Evolutionary conservation across 2,113 vertebrate genomes (phyloP).

Genomic region (Copsychus sechellarum): DNA sequence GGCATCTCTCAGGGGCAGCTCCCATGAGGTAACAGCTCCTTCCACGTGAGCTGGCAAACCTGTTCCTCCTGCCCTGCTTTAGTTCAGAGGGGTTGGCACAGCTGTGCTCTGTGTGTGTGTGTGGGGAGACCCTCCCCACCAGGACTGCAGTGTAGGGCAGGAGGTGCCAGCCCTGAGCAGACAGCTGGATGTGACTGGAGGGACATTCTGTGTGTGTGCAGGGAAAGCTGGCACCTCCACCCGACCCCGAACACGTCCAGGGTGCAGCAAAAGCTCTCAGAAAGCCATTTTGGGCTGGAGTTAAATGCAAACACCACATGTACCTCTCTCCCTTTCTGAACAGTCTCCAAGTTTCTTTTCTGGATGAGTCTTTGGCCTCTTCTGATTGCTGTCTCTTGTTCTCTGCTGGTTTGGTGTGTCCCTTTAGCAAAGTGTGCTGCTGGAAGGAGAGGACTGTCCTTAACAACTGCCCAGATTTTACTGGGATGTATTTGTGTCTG

Average conservation of each 20-base stretch:
- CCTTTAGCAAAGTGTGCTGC: background rate
- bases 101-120: background rate
- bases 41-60: accelerated
- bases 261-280: background rate
- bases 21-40: background rate
- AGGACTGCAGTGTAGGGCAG: accelerated
- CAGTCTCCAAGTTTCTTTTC: background rate
- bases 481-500: background rate
- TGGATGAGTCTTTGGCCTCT: background rate
- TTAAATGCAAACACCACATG: background rate
- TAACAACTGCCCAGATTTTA: background rate
- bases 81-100: background rate
- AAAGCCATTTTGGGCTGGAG: background rate
- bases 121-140: background rate
- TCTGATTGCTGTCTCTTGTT: background rate
- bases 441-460: background rate
- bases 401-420: background rate
- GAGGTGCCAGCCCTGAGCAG: background rate
- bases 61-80: background rate
- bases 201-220: background rate
- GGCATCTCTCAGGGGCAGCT: background rate
- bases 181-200: background rate
- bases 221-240: background rate
- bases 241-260: accelerated
- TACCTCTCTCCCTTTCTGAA: background rate